Evolutionary conservation across 2,113 vertebrate genomes (phyloP).

Genomic region (Pelodiscus sinensis): DNA sequence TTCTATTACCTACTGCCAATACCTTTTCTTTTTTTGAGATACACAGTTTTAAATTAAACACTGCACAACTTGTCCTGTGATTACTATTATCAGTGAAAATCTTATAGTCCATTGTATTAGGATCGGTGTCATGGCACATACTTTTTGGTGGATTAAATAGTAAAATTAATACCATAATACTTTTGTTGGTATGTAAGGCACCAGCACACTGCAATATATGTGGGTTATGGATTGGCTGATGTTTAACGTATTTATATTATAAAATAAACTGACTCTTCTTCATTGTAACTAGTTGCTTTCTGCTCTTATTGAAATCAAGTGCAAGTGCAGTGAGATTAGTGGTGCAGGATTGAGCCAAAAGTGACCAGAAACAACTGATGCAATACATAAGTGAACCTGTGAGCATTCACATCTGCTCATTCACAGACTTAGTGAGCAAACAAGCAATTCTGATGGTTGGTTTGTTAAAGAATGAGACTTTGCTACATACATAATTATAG

Average conservation of each 20-base stretch:
- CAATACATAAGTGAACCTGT: too few relatives aligned
- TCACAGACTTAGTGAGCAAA: background rate
- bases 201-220: background rate
- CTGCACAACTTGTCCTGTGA: background rate
- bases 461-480: background rate
- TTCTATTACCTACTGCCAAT: slow-evolving; percentile 23
- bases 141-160: background rate
- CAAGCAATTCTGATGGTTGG: background rate
- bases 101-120: background rate
- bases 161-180: background rate
- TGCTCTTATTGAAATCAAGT: background rate
- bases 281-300: background rate
- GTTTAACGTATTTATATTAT: slow-evolving; percentile 8
- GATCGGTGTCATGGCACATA: background rate
- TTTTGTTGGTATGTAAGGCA: slow-evolving; percentile 5
- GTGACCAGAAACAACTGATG: background rate
- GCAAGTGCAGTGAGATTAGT: background rate
- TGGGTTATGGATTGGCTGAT: background rate
- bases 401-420: background rate
- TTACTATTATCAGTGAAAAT: background rate
- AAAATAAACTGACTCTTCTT: background rate
- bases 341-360: background rate
- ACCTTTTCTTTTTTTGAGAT: slow-evolving; percentile 15
- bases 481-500: background rate
- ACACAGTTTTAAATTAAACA: slow-evolving; percentile 22